Percentiles rank a stretch among this genome's conserved stretches.
Conservation (phyloP, 1,140 invertebrate species). For the Atopsyche davidsoni region DNA sequence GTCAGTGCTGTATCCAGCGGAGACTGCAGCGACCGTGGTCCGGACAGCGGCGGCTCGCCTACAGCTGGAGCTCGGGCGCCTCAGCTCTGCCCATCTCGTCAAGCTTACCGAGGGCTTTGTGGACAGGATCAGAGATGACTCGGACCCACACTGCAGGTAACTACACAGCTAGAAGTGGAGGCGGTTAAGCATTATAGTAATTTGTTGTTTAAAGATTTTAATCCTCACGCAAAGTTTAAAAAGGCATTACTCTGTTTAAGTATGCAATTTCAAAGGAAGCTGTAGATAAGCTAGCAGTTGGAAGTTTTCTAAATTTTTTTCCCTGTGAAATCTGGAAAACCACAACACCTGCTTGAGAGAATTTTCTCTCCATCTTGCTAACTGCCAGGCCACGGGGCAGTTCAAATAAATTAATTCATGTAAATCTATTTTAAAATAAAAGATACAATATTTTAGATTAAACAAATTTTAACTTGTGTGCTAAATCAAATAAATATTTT, state of each 20-base stretch:
- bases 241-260: not conserved
- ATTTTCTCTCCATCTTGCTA: no score
- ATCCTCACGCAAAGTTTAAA: not conserved
- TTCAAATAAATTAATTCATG: no score
- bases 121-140: conserved; percentile 33
- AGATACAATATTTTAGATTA: no score
- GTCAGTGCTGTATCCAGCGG: not conserved
- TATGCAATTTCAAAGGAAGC: no score
- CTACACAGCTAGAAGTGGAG: not conserved
- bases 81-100: conserved; percentile 32
- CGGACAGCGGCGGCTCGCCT: conserved; percentile 29
- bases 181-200: not conserved
- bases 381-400: no score
- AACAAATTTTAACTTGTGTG: no score
- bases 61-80: conserved; percentile 34
- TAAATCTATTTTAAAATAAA: no score
- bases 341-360: no score
- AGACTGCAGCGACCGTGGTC: conserved; percentile 3
- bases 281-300: no score
- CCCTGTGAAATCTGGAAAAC: no score
- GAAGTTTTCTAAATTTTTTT: no score
- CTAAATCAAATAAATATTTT: no score
- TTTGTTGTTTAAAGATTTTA: not conserved
- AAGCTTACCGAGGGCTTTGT: conserved; percentile 33
- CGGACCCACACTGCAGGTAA: conserved; percentile 30